These are phyloP conservation scores for Danio tinwini DNA, from an alignment of 2,797 vertebrate species.

Conservation along the genomic window DNA sequence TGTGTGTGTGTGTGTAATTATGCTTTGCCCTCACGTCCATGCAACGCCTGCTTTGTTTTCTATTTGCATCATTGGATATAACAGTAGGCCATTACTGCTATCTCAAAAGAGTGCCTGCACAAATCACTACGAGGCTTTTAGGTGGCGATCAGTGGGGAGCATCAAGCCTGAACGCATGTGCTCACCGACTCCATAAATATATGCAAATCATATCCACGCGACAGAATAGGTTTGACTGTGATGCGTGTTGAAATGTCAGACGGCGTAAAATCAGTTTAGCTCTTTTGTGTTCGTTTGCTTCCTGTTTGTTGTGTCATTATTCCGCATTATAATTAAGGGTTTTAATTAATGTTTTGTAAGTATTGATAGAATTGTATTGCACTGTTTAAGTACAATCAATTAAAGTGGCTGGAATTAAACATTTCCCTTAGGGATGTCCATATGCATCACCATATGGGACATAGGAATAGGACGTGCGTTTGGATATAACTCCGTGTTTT, in stretches of 20 bases:
- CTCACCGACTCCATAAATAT: conserved; percentile 20
- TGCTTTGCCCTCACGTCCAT: conserved; percentile 53
- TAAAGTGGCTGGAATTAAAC: too few species aligned
- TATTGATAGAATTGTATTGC: too few species aligned
- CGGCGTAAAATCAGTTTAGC: conserved; percentile 52
- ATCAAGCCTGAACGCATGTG: background rate
- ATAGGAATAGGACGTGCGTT: too few species aligned
- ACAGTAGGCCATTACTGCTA: conserved; percentile 7
- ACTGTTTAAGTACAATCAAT: too few species aligned
- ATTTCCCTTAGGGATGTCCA: too few species aligned
- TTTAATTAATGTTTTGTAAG: background rate
- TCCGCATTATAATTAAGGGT: background rate
- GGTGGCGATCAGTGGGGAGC: conserved; percentile 36
- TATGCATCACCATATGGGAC: too few species aligned
- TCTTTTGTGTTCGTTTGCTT: conserved; percentile 25
- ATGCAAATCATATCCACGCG: conserved; percentile 48
- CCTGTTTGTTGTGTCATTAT: conserved; percentile 21
- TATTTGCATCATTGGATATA: conserved; percentile 33
- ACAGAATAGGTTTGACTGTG: conserved; percentile 60
- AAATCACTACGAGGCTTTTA: conserved; percentile 7
- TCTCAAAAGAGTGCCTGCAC: conserved; percentile 25
- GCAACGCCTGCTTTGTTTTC: conserved; percentile 27
- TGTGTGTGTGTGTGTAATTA: conserved; percentile 42
- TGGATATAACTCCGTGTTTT: too few species aligned
- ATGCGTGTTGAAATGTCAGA: conserved; percentile 52